Percentiles rank a stretch among this genome's conserved stretches.
Evolutionary conservation across 2,888 invertebrate species (phyloP).

Genomic region (Dolichomitus sp.): DNA sequence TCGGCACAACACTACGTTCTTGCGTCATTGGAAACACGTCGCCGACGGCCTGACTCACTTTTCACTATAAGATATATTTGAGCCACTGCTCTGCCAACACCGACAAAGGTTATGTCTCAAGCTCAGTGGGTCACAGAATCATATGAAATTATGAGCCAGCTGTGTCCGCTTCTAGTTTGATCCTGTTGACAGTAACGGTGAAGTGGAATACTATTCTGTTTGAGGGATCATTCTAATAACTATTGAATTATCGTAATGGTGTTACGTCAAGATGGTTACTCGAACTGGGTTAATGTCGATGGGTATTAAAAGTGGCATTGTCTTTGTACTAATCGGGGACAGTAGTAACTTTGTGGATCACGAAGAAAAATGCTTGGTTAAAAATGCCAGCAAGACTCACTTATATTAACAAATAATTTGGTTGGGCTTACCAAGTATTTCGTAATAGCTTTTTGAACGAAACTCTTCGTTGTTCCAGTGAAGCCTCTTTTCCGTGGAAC

Average conservation of each 20-base stretch:
- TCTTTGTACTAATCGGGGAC: background rate
- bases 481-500: too few relatives aligned
- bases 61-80: slow-evolving; percentile 50
- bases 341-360: background rate
- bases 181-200: slow-evolving; percentile 32
- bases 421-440: too few relatives aligned
- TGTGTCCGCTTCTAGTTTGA: slow-evolving; percentile 14
- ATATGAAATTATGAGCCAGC: slow-evolving; percentile 32
- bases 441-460: too few relatives aligned
- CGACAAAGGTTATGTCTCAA: slow-evolving; percentile 85
- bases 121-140: slow-evolving; percentile 84
- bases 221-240: background rate
- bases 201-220: background rate
- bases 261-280: background rate
- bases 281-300: background rate
- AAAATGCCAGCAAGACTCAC: too few relatives aligned
- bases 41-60: slow-evolving; percentile 69
- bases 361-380: background rate
- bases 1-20: slow-evolving; percentile 61
- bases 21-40: slow-evolving; percentile 72
- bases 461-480: too few relatives aligned
- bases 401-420: too few relatives aligned
- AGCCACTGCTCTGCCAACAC: slow-evolving; percentile 52
- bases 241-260: background rate
- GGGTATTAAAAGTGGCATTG: background rate